Conservation (phyloP, 2,113 vertebrate genomes). For the Ptilonorhynchus violaceus region DNA sequence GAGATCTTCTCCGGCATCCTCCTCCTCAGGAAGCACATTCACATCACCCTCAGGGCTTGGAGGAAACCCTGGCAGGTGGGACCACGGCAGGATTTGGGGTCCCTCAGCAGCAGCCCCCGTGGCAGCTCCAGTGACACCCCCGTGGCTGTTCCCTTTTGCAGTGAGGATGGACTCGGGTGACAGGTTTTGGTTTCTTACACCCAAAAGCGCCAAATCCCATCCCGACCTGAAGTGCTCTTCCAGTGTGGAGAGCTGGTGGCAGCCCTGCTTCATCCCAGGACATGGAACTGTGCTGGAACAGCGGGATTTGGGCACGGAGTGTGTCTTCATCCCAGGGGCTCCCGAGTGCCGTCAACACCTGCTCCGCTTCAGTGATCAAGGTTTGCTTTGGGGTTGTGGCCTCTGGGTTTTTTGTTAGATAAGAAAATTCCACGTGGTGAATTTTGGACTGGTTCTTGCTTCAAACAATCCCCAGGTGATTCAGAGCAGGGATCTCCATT, state of each 20-base stretch:
- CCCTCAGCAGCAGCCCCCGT: not conserved
- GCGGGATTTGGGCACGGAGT: not conserved
- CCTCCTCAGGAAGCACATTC: not conserved
- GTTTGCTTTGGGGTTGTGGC: not conserved
- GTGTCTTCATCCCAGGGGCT: not conserved
- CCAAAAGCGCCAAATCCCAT: not conserved
- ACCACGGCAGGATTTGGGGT: not conserved
- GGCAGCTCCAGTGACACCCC: accelerated
- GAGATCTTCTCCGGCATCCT: not conserved
- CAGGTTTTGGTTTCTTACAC: accelerated
- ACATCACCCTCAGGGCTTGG: accelerated
- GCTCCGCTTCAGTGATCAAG: not conserved
- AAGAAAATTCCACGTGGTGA: not conserved
- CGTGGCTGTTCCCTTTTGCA: not conserved
- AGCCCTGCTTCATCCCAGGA: not conserved
- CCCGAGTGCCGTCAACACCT: not conserved
- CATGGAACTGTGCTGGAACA: not conserved
- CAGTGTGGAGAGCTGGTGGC: not conserved
- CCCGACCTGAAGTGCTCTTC: not conserved
- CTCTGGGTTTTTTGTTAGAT: not conserved
- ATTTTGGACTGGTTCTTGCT: not conserved
- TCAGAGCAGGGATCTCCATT: not conserved
- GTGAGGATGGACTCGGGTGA: not conserved
- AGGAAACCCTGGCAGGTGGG: not conserved
- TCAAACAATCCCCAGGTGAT: not conserved